A percentile compares a stretch with the other conserved stretches of the same genome.
These are phyloP conservation scores for Cephus pulcher DNA, from an alignment of 2,888 invertebrate genomes.

Conservation along the genomic window DNA sequence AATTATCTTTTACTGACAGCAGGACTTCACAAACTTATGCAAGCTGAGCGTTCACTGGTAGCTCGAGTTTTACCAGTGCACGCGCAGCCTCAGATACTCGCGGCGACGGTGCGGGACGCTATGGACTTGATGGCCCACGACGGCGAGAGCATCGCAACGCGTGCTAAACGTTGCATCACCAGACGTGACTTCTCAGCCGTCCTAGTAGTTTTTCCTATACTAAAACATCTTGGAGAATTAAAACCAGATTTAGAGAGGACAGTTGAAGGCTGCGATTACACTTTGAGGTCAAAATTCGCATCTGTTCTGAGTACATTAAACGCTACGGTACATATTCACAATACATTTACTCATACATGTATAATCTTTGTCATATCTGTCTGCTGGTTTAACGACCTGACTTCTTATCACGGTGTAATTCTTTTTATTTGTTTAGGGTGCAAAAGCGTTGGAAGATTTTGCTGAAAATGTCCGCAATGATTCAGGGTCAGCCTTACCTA, in stretches of 20 bases:
- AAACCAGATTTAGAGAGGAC: slow-evolving; percentile 86
- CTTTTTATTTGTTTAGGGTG: slow-evolving; percentile 72
- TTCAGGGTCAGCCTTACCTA: slow-evolving; percentile 84
- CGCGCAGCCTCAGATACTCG: slow-evolving; percentile 85
- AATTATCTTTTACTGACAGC: slow-evolving; percentile 85
- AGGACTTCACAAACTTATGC: slow-evolving; percentile 86
- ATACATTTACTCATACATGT: neutral
- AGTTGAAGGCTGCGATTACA: slow-evolving; percentile 78
- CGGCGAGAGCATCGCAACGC: slow-evolving; percentile 84
- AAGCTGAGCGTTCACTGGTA: slow-evolving; percentile 87
- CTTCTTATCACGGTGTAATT: neutral
- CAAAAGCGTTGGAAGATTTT: slow-evolving; percentile 92
- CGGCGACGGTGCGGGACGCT: slow-evolving; percentile 84
- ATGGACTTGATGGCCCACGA: slow-evolving; percentile 87
- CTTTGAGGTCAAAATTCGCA: slow-evolving; percentile 78
- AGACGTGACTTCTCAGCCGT: slow-evolving; percentile 85
- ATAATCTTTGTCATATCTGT: too few species aligned
- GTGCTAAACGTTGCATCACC: slow-evolving; percentile 81
- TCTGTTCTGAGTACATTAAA: slow-evolving; percentile 81
- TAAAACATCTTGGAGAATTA: slow-evolving; percentile 80
- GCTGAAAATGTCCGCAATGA: slow-evolving; percentile 87
- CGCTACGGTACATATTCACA: slow-evolving; percentile 72
- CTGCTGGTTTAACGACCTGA: neutral
- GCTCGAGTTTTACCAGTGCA: slow-evolving; percentile 85
- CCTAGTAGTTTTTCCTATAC: slow-evolving; percentile 83